Conservation (phyloP, 2,797 vertebrate species). For the Pipistrellus kuhlii region DNA sequence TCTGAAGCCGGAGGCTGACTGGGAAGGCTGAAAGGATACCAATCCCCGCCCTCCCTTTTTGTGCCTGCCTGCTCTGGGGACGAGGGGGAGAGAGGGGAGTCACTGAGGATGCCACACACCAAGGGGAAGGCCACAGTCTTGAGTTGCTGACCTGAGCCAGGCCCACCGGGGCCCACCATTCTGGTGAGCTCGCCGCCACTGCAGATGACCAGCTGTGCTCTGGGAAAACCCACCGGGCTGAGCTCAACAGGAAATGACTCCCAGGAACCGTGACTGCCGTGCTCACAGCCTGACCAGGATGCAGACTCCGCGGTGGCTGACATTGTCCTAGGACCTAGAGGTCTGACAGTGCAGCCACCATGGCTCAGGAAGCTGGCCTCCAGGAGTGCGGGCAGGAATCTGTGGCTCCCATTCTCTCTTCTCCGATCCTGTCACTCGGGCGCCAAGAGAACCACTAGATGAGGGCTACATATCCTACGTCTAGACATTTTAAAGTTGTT, state of each 20-base stretch:
- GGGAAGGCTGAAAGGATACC: neutral
- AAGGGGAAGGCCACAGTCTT: neutral
- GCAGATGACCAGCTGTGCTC: neutral
- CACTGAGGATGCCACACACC: neutral
- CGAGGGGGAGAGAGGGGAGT: neutral
- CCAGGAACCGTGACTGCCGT: rapidly evolving
- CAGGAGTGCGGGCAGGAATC: neutral
- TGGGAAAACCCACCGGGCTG: neutral
- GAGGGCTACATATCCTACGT: rapidly evolving
- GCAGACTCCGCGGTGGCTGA: neutral
- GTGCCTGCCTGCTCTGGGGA: neutral
- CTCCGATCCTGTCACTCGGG: neutral
- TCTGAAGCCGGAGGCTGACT: neutral
- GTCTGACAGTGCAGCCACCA: neutral
- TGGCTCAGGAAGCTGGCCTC: neutral
- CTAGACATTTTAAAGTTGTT: neutral
- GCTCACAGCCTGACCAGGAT: neutral
- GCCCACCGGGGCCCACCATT: neutral
- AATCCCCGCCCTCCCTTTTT: neutral
- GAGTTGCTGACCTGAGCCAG: neutral
- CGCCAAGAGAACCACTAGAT: neutral
- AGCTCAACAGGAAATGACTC: neutral
- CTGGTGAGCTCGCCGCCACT: neutral
- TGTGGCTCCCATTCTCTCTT: neutral
- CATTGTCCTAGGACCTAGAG: neutral